Base-by-base conservation (phyloP, 2,113 vertebrate species). In the Pelecanus crispus region DNA sequence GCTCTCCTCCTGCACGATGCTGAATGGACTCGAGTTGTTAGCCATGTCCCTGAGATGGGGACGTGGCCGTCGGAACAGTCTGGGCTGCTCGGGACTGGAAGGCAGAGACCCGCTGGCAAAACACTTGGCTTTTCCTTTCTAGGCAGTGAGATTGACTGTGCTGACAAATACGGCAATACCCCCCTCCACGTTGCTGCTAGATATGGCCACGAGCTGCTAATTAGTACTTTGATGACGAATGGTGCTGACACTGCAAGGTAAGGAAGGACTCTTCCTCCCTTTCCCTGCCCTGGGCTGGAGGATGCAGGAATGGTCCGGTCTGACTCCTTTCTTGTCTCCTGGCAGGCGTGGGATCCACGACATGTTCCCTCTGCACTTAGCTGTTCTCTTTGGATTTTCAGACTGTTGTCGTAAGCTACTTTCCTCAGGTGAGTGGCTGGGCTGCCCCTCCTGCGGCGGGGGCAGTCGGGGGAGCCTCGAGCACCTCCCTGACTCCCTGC, bases 351-450 rank as follows among this genome's bases (percentile, higher is more conserved):
- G 99, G 73, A 98, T 99, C 97, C 98, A 99, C 59, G 99, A 99
- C 96, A 99, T 99, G 99, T 99, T 99, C 96, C 99, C 99, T 19
- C 97, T 99, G 95, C 99, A 99, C 98, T 98, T 99, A 97, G 99
- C 99, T 17, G 98, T 98, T 52, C 98, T 99, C 81, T 99, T 99
- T 29, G 98, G 99, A 93, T 99, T 99, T 97, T 99, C 99, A 96
- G 99, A 99, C 98, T 99, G 99, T 98, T 99, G 99, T 97, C 99
- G 98, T 97, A 99, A 99, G 98, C 98, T 99, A 90, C 98, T 99
- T 94, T 99, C 98, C 96, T 99, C 99, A 98, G 99, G 99, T 99
- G 97, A 94, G 97, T 81, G 29, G 5, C 53, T 44, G 2, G 0
- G 20, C 15, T 0, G 0, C 12, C 53, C 17, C 9, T 32, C 19